Evolutionary conservation across 2,113 vertebrate genomes (phyloP).

Genomic region (Polypterus senegalus): DNA sequence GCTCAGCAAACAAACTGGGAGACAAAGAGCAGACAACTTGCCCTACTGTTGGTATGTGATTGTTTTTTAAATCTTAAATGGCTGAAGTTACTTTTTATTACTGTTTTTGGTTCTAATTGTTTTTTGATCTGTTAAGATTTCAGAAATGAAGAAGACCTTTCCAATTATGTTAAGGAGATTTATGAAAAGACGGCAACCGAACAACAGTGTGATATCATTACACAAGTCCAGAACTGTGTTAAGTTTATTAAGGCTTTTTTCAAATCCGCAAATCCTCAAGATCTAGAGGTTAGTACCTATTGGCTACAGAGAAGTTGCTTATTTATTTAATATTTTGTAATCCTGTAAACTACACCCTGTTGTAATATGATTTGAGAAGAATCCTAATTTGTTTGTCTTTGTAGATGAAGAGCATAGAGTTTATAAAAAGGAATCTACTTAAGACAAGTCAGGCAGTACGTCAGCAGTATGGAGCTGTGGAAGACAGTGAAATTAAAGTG

Average conservation of each 20-base stretch:
- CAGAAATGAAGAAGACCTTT: slow-evolving; percentile 62
- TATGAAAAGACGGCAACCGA: slow-evolving; percentile 59
- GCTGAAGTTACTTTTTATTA: slow-evolving; percentile 4
- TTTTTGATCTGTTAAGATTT: slow-evolving; percentile 46
- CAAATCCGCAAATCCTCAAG: slow-evolving; percentile 29
- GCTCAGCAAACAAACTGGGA: slow-evolving; percentile 42
- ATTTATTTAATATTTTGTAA: too few relatives aligned
- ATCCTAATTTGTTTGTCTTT: slow-evolving; percentile 11
- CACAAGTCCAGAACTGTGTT: slow-evolving; percentile 50
- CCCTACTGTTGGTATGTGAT: slow-evolving; percentile 24
- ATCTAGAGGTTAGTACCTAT: slow-evolving; percentile 43
- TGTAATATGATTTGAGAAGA: too few relatives aligned
- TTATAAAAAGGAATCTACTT: slow-evolving; percentile 58
- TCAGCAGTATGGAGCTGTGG: slow-evolving; percentile 44
- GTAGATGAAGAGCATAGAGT: slow-evolving; percentile 45
- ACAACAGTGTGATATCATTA: slow-evolving; percentile 30
- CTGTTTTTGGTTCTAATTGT: neutral
- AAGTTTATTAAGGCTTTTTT: slow-evolving; percentile 54
- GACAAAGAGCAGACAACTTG: slow-evolving; percentile 37
- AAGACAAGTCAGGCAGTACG: slow-evolving; percentile 68
- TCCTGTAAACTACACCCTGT: too few relatives aligned
- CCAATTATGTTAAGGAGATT: slow-evolving; percentile 47
- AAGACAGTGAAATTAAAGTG: slow-evolving; percentile 61
- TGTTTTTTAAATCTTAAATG: neutral
- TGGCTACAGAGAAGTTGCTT: too few relatives aligned